A percentile compares a stretch with the other conserved stretches of the same genome.
Conservation (phyloP, 2,888 invertebrate genomes). For the Onthophagus sagittarius region DNA sequence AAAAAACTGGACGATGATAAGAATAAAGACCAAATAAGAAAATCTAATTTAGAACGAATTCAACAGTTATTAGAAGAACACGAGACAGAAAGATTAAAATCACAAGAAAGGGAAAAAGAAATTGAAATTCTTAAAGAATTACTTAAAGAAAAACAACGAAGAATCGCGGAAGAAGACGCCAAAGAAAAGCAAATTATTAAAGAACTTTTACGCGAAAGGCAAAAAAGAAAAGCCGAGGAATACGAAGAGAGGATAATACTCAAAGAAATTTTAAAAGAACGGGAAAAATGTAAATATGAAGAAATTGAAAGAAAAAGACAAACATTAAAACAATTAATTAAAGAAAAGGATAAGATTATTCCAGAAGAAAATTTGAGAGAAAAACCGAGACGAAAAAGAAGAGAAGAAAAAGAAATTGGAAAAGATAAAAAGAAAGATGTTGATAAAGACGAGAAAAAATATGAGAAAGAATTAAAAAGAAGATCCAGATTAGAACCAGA, state of each 20-base stretch:
- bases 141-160: background rate
- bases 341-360: background rate
- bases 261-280: constrained; percentile 1
- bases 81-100: background rate
- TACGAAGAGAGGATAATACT: constrained; percentile 1
- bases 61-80: background rate
- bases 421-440: background rate
- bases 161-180: background rate
- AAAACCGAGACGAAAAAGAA: background rate
- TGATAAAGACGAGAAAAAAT: background rate
- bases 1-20: background rate
- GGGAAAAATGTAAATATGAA: background rate
- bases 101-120: background rate
- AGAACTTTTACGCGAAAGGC: background rate
- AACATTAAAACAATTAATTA: background rate
- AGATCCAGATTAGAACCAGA: no score
- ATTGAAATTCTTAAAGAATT: background rate
- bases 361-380: background rate
- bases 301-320: constrained; percentile 5
- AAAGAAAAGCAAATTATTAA: background rate
- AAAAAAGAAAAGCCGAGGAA: background rate
- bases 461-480: background rate
- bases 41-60: background rate
- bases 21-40: background rate
- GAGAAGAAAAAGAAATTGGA: background rate